Evolutionary conservation across 2,797 vertebrate genomes (phyloP).

Genomic region (Sciurus carolinensis): DNA sequence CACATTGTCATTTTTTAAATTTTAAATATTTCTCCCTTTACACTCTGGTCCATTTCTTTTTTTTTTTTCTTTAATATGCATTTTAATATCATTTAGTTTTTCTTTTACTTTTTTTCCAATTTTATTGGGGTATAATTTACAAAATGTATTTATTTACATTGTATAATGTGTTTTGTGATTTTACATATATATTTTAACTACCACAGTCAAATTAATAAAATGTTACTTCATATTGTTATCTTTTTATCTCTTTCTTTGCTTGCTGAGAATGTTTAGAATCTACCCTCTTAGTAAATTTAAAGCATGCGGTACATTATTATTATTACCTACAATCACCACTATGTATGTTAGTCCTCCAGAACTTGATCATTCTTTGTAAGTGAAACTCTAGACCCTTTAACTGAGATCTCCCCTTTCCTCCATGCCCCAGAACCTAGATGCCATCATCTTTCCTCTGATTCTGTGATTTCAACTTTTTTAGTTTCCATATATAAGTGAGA

Average conservation of each 20-base stretch:
- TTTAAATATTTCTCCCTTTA: slow-evolving; percentile 42
- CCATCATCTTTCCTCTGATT: not conserved
- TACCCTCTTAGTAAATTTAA: not conserved
- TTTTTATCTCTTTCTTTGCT: not conserved
- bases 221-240: not conserved
- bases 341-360: not conserved
- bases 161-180: not conserved
- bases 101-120: not conserved
- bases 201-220: not conserved
- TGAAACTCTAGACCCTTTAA: not conserved
- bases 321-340: not conserved
- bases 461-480: not conserved
- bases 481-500: not conserved
- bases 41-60: not conserved
- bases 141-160: not conserved
- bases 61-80: not conserved
- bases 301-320: not conserved
- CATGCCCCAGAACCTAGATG: not conserved
- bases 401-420: not conserved
- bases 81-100: not conserved
- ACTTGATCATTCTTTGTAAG: not conserved
- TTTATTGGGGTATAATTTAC: not conserved
- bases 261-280: not conserved
- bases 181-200: not conserved
- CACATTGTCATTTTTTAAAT: not conserved